Percentiles rank a stretch among this genome's conserved stretches.
Evolutionary conservation across 2,113 vertebrate genomes (phyloP).

Genomic region (Platysteira castanea): DNA sequence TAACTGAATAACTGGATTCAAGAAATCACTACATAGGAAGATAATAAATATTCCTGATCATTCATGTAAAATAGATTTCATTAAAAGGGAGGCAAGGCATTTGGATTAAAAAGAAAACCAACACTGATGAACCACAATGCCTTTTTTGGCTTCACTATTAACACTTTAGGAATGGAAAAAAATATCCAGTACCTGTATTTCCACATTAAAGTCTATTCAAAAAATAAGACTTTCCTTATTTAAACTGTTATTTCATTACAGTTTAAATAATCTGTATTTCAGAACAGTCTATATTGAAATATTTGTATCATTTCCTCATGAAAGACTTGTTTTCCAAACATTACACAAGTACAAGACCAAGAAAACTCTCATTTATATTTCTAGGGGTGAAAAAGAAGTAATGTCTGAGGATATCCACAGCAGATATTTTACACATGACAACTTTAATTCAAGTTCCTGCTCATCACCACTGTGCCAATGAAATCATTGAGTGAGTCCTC

Average conservation of each 20-base stretch:
- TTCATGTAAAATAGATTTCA: neutral
- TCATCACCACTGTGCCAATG: neutral
- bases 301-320: neutral
- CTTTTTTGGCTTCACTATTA: neutral
- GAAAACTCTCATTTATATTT: neutral
- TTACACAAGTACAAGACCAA: neutral
- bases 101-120: neutral
- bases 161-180: neutral
- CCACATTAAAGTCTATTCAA: neutral
- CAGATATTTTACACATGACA: neutral
- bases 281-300: neutral
- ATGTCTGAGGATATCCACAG: neutral
- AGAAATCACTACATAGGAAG: neutral
- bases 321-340: neutral
- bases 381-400: rapidly evolving
- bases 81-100: rapidly evolving
- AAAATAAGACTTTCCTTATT: neutral
- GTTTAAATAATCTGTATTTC: neutral
- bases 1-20: neutral
- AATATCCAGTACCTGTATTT: neutral
- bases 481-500: neutral
- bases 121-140: neutral
- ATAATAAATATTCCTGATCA: neutral
- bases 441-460: neutral
- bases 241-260: neutral